Evolutionary conservation across 2,113 vertebrate genomes (phyloP).

Genomic region (Ammodytes dubius): DNA sequence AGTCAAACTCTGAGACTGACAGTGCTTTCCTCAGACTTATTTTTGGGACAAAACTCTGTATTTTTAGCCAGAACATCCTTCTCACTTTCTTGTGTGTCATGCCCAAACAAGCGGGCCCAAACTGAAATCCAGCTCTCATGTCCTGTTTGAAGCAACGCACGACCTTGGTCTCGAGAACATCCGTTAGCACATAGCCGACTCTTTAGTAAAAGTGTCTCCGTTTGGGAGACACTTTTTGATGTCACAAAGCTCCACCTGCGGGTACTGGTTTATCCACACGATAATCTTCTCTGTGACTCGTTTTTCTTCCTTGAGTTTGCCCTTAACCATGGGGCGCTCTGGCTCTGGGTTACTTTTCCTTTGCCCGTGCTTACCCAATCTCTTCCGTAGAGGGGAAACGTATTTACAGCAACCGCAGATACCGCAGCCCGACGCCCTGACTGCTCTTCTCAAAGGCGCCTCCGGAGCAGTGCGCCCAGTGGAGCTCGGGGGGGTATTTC

Average conservation of each 20-base stretch:
- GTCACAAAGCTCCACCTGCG: slow-evolving; percentile 67
- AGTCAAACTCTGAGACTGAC: slow-evolving; percentile 13
- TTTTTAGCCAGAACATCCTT: slow-evolving; percentile 20
- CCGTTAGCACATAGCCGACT: slow-evolving; percentile 50
- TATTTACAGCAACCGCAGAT: slow-evolving; percentile 36
- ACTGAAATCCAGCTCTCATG: slow-evolving; percentile 40
- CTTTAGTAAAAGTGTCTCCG: slow-evolving; percentile 4
- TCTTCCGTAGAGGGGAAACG: slow-evolving; percentile 15
- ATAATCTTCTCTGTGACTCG: slow-evolving; percentile 19
- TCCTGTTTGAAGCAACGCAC: slow-evolving; percentile 70
- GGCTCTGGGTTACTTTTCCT: background rate
- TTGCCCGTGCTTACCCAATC: background rate
- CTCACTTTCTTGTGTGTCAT: background rate
- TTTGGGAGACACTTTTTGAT: slow-evolving; percentile 13
- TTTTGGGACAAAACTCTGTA: background rate
- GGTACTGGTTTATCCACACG: slow-evolving; percentile 30
- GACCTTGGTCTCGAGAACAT: slow-evolving; percentile 49
- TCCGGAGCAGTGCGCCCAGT: slow-evolving; percentile 24
- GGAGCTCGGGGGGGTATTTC: slow-evolving; percentile 5
- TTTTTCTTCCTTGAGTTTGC: background rate
- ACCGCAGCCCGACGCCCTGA: slow-evolving; percentile 4
- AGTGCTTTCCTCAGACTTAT: slow-evolving; percentile 11
- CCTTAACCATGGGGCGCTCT: background rate
- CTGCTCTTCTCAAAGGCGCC: slow-evolving; percentile 25
- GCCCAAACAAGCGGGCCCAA: slow-evolving; percentile 35